Base-by-base conservation (phyloP, 2,888 invertebrate species). In the Nemapogon koenigi region DNA sequence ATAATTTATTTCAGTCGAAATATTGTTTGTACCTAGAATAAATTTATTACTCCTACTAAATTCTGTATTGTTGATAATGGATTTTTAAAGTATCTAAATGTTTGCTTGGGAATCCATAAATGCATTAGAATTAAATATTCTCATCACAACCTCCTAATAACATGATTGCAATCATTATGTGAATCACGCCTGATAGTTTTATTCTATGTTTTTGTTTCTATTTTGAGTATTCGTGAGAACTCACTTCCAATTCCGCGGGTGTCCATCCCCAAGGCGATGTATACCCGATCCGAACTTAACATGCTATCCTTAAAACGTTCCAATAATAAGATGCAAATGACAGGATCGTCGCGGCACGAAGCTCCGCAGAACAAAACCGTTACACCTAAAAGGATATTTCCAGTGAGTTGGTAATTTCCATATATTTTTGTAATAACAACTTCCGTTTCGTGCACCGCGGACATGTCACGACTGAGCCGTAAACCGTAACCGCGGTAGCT, bases 281-380 rank as follows among this genome's bases (percentile, higher is more conserved):
- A 56, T 58, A 59, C 47, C 51, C 59, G 52, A 68, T 68, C 64
- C 65, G 58, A 65, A 71, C 67, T 70, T 60, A 63, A 66, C 66
- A 64, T 65, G 63, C 63, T 68, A 68, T 62, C 56, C 58, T 58
- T 62, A 61, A 70, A 67, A 65, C 56, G 59, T 56, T 61, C 51
- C 59, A 59, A 62, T 75, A 73, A 72, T 70, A 61, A 65, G 59
- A 75, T 73, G 73, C 61, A 71, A 75, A 75, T 69, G 66, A 59
- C 51, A 56, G 60, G 60, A 58, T 65, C 59, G 26, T 25, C 55
- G 57, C 53, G 60, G 62, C 57, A 51, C 45, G 47, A 47, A 52
- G 29, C 16, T 11, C 39, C 14, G 14, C 14, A 32, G 55, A 60
- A 62, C 60, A 65, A 66, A 65, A 58, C 55, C 53, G 51, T 55